These are phyloP conservation scores for Plecturocebus donacophilus DNA, from an alignment of 2,113 vertebrate species.

Conservation along the genomic window DNA sequence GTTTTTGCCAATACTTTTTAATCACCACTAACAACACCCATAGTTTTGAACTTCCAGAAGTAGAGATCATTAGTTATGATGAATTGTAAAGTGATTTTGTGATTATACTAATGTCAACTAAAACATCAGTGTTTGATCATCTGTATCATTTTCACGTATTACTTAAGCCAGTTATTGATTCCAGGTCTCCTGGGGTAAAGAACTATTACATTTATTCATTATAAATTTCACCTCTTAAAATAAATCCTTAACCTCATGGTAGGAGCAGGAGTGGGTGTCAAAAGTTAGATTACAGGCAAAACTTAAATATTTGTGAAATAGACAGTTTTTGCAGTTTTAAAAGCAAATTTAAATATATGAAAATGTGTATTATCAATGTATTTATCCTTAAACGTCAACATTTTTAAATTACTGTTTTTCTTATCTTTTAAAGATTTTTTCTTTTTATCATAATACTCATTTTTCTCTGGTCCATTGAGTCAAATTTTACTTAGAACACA, in stretches of 20 bases:
- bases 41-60: slow-evolving; percentile 13
- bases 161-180: slow-evolving; percentile 44
- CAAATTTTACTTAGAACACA: neutral
- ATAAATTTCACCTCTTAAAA: slow-evolving; percentile 37
- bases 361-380: neutral
- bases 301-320: neutral
- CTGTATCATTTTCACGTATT: slow-evolving; percentile 49
- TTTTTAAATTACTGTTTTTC: neutral
- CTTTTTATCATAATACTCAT: neutral
- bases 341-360: neutral
- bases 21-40: neutral
- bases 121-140: neutral
- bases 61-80: slow-evolving; percentile 50
- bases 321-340: neutral
- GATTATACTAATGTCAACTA: slow-evolving; percentile 15
- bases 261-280: neutral
- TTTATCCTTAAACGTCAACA: neutral
- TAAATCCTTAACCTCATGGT: neutral
- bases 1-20: slow-evolving; percentile 39
- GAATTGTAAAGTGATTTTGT: slow-evolving; percentile 43
- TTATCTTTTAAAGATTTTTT: neutral
- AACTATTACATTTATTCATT: neutral
- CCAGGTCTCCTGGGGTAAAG: neutral
- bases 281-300: neutral
- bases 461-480: neutral